Percentiles rank a stretch among this genome's conserved stretches.
Evolutionary conservation across 2,113 vertebrate species (phyloP).

Genomic region (Hystrix cristata): DNA sequence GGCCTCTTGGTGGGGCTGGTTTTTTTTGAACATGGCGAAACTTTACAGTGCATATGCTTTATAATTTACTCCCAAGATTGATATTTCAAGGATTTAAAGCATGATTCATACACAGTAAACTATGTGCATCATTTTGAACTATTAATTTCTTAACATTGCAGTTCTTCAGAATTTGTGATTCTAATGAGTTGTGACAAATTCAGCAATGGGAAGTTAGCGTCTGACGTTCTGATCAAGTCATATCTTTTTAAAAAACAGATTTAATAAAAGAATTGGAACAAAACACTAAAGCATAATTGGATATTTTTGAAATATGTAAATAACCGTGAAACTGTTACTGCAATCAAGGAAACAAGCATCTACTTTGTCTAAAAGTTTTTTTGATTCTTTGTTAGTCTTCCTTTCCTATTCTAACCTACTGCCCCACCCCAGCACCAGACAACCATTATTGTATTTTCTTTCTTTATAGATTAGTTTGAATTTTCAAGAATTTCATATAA

Average conservation of each 20-base stretch:
- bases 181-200: neutral
- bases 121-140: slow-evolving; percentile 54
- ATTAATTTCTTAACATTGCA: slow-evolving; percentile 9
- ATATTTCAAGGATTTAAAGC: slow-evolving; percentile 26
- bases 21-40: slow-evolving; percentile 23
- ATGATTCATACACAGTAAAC: neutral
- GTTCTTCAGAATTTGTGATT: slow-evolving; percentile 43
- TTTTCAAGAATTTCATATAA: slow-evolving; percentile 47
- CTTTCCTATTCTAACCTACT: neutral
- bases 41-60: neutral
- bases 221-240: slow-evolving; percentile 44
- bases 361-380: neutral
- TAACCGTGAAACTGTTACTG: neutral
- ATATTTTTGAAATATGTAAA: slow-evolving; percentile 51
- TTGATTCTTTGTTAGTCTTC: neutral
- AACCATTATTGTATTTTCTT: neutral
- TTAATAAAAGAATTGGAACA: neutral
- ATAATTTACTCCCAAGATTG: slow-evolving; percentile 6
- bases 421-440: neutral
- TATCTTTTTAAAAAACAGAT: neutral
- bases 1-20: neutral
- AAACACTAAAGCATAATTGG: slow-evolving; percentile 14
- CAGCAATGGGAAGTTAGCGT: slow-evolving; percentile 35
- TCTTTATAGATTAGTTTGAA: slow-evolving; percentile 33
- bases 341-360: slow-evolving; percentile 21